Conservation (phyloP, 1,140 invertebrate genomes). For the Plectrocnemia conspersa region DNA sequence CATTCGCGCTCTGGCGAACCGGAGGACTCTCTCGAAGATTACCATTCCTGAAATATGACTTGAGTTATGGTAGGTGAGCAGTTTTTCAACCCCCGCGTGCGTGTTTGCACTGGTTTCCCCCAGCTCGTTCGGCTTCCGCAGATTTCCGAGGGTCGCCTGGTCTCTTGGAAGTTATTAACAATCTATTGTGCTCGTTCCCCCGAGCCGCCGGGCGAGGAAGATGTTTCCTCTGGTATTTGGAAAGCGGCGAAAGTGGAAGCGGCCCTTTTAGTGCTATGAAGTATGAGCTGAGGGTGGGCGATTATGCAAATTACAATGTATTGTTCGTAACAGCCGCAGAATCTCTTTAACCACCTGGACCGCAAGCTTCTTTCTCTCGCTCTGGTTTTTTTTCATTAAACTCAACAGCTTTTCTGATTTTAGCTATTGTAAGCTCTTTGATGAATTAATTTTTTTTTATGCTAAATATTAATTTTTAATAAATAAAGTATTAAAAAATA, state of each 20-base stretch:
- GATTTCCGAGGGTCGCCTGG: not conserved
- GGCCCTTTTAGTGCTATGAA: constrained; percentile 21
- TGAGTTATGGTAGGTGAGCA: not conserved
- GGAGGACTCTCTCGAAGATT: no score
- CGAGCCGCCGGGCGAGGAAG: constrained; percentile 13
- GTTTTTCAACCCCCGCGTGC: constrained; percentile 7
- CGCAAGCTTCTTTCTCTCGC: no score
- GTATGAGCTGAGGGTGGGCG: constrained; percentile 20
- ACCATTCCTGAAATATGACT: constrained; percentile 9
- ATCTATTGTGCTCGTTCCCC: constrained; percentile 31
- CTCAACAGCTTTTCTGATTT: no score
- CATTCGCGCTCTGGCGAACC: no score
- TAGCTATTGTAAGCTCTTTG: no score
- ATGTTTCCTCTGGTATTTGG: constrained; percentile 33
- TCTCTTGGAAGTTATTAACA: constrained; percentile 32
- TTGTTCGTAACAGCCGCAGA: constrained; percentile 27
- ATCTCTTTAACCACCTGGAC: constrained; percentile 29
- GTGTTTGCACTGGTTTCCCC: constrained; percentile 4
- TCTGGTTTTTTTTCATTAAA: no score
- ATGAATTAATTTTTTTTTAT: constrained; percentile 3
- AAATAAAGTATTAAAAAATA: not conserved
- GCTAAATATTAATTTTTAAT: not conserved
- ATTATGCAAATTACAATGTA: constrained; percentile 36
- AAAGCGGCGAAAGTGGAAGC: constrained; percentile 21
- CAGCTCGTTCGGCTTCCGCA: no score